These are phyloP conservation scores for Machimus rusticus DNA, from an alignment of 2,888 invertebrate genomes.

Conservation along the genomic window DNA sequence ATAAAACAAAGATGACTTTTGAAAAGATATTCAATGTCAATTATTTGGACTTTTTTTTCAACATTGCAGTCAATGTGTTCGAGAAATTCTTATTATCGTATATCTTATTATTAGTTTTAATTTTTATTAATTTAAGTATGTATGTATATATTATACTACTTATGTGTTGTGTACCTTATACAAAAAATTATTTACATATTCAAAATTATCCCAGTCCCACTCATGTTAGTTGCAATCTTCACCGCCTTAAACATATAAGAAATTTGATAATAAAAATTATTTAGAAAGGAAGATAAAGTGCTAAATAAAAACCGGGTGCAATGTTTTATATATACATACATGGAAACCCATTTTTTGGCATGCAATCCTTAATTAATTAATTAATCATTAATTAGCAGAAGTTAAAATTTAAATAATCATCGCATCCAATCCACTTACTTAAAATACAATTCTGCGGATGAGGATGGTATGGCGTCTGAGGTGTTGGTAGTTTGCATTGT, in stretches of 20 bases:
- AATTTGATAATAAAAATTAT: too few relatives aligned
- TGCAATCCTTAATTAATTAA: too few relatives aligned
- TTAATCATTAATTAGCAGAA: background rate
- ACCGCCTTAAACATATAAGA: background rate
- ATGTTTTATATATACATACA: background rate
- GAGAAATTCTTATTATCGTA: background rate
- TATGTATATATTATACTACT: too few relatives aligned
- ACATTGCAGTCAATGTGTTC: background rate
- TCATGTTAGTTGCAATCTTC: background rate
- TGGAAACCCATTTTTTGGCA: background rate
- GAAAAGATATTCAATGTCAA: background rate
- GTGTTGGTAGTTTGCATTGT: background rate
- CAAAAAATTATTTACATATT: too few relatives aligned
- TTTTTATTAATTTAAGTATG: background rate
- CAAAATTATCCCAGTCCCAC: too few relatives aligned
- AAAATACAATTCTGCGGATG: slow-evolving; percentile 63
- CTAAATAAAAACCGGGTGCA: background rate
- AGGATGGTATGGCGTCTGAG: slow-evolving; percentile 50
- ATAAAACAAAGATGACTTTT: background rate
- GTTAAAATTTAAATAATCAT: background rate
- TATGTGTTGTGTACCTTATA: too few relatives aligned
- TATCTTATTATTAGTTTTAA: background rate
- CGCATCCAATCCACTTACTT: slow-evolving; percentile 58
- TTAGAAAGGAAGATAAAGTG: background rate
- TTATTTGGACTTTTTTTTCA: background rate